A percentile compares a stretch with the other conserved stretches of the same genome.
Conservation (phyloP, 2,888 invertebrate genomes). For the Lycia hirtaria region DNA sequence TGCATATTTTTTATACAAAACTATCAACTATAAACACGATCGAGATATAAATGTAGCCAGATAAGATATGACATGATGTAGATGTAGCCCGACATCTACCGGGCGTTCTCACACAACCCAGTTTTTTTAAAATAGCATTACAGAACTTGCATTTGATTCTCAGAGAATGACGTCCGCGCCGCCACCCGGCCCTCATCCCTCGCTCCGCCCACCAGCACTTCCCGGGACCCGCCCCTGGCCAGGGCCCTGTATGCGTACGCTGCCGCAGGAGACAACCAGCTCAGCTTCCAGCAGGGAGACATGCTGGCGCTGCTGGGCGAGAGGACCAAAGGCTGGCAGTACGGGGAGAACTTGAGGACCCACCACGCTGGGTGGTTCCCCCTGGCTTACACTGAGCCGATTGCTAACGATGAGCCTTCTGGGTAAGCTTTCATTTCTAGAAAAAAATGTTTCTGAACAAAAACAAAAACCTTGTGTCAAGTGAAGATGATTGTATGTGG, state of each 20-base stretch:
- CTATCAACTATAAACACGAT: too few species aligned
- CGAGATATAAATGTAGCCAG: too few species aligned
- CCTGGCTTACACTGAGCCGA: slow-evolving; percentile 95
- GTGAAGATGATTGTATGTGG: too few species aligned
- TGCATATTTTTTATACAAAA: too few species aligned
- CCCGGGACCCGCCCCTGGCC: slow-evolving; percentile 91
- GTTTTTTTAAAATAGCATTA: not conserved
- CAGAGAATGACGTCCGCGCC: slow-evolving; percentile 69
- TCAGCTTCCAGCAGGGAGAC: slow-evolving; percentile 96
- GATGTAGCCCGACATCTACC: too few species aligned
- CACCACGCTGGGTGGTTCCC: slow-evolving; percentile 98
- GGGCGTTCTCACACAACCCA: not conserved
- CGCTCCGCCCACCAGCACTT: slow-evolving; percentile 83
- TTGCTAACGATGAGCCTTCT: slow-evolving; percentile 86
- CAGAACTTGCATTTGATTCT: not conserved
- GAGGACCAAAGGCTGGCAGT: slow-evolving; percentile 98
- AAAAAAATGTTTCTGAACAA: too few species aligned
- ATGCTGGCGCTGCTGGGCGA: slow-evolving; percentile 95
- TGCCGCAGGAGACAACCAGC: slow-evolving; percentile 95
- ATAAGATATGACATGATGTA: too few species aligned
- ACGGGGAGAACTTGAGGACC: slow-evolving; percentile 97
- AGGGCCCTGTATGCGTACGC: slow-evolving; percentile 95
- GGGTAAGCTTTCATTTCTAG: slow-evolving; percentile 74
- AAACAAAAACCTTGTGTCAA: too few species aligned
- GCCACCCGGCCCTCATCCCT: slow-evolving; percentile 88